phyloP scores from a whole-genome alignment of 1,140 invertebrate genomes.

The Adoxophyes honmai region DNA sequence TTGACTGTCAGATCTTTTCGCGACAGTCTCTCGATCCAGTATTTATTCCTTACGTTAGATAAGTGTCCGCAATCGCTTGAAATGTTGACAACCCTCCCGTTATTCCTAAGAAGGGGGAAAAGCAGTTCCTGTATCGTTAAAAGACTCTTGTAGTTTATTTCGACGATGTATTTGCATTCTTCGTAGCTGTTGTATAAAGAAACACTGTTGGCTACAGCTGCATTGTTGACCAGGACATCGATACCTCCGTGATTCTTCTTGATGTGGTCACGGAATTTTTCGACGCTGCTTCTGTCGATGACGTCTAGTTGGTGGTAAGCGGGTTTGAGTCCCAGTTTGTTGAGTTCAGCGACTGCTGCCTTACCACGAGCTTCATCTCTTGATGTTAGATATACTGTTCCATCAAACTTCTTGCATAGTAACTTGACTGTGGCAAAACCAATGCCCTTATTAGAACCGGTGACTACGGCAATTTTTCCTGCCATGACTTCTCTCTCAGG shows the following conservation, averaged over 20 bases:
- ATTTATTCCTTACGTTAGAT: slow-evolving; percentile 62
- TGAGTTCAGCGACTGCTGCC: slow-evolving; percentile 74
- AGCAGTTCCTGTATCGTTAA: slow-evolving; percentile 79
- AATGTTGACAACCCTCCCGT: slow-evolving; percentile 83
- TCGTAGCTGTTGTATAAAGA: slow-evolving; percentile 77
- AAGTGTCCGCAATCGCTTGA: slow-evolving; percentile 81
- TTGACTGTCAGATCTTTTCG: slow-evolving; percentile 10
- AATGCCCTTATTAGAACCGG: slow-evolving; percentile 84
- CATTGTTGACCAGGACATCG: slow-evolving; percentile 89
- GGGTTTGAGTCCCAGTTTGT: slow-evolving; percentile 65
- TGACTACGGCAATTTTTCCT: slow-evolving; percentile 67
- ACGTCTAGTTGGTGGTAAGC: slow-evolving; percentile 83
- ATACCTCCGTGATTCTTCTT: slow-evolving; percentile 81
- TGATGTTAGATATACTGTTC: slow-evolving; percentile 79
- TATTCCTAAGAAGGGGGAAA: slow-evolving; percentile 80
- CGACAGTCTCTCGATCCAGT: slow-evolving; percentile 17
- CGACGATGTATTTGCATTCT: slow-evolving; percentile 81
- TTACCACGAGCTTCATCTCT: slow-evolving; percentile 73
- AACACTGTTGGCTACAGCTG: slow-evolving; percentile 82
- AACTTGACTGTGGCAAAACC: slow-evolving; percentile 81
- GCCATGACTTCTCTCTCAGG: slow-evolving; percentile 24
- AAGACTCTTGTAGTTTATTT: slow-evolving; percentile 80
- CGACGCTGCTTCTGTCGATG: slow-evolving; percentile 75
- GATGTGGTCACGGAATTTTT: slow-evolving; percentile 76
- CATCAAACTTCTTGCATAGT: slow-evolving; percentile 77